Conservation (phyloP, 2,113 vertebrate genomes). For the Pongo abelii region DNA sequence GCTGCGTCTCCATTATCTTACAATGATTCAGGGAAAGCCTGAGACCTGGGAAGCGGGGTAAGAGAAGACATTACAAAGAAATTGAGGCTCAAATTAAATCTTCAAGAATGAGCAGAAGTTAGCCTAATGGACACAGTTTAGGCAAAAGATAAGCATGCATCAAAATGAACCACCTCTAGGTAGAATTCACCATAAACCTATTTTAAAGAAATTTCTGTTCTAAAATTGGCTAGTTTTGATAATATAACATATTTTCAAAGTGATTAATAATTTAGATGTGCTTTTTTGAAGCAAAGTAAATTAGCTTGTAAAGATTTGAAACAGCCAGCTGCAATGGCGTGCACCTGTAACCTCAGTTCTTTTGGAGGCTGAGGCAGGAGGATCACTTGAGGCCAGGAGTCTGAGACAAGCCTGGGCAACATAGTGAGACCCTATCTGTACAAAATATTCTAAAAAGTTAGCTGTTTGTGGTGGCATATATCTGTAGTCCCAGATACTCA, state of each 20-base stretch:
- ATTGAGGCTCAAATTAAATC: not conserved
- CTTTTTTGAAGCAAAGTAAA: not conserved
- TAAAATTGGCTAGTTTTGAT: not conserved
- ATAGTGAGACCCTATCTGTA: no score
- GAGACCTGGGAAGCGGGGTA: not conserved
- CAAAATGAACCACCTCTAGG: not conserved
- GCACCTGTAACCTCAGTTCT: no score
- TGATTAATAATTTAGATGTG: not conserved
- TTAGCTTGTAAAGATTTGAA: not conserved
- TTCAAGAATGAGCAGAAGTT: not conserved
- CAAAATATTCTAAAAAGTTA: no score
- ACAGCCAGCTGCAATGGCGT: no score
- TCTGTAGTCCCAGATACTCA: no score
- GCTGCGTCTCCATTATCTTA: not conserved
- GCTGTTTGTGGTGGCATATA: no score
- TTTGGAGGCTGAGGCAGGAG: no score
- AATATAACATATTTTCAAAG: not conserved
- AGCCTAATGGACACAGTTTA: not conserved
- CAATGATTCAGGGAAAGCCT: not conserved
- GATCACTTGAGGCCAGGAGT: no score
- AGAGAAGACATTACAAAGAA: not conserved
- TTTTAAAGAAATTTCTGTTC: not conserved
- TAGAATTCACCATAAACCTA: not conserved
- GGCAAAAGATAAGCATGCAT: not conserved
- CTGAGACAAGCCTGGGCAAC: no score